phyloP scores from a whole-genome alignment of 2,113 vertebrate genomes.

The Petroica traversi region DNA sequence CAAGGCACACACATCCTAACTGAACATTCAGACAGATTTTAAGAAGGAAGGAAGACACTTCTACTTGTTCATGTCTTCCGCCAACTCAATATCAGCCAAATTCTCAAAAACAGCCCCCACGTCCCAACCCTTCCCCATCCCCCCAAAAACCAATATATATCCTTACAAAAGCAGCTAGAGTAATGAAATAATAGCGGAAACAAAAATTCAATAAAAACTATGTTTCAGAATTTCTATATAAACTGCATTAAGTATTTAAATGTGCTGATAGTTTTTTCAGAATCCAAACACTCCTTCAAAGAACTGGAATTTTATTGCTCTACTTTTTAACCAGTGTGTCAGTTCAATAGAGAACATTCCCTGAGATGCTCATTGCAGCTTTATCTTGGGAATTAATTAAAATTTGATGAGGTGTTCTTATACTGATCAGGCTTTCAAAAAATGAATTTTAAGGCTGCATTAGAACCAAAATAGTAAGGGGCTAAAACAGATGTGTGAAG shows the following conservation, averaged over 20 bases:
- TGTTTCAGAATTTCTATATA: not conserved
- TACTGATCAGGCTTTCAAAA: not conserved
- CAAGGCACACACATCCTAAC: accelerated
- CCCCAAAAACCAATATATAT: not conserved
- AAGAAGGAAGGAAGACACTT: not conserved
- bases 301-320: not conserved
- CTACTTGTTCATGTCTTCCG: not conserved
- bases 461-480: not conserved
- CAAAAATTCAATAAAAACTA: not conserved
- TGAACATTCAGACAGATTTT: not conserved
- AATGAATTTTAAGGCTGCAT: not conserved
- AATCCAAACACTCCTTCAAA: conserved; percentile 1
- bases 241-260: not conserved
- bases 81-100: accelerated
- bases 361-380: not conserved
- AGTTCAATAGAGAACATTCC: not conserved
- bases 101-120: accelerated
- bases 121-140: not conserved
- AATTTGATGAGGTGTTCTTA: not conserved
- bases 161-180: not conserved
- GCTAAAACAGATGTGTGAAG: not conserved
- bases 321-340: not conserved
- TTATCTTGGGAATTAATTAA: conserved; percentile 29
- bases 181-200: not conserved
- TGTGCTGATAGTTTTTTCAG: not conserved